Base-by-base conservation (phyloP, 2,113 vertebrate species). In the Phoxinus phoxinus region DNA sequence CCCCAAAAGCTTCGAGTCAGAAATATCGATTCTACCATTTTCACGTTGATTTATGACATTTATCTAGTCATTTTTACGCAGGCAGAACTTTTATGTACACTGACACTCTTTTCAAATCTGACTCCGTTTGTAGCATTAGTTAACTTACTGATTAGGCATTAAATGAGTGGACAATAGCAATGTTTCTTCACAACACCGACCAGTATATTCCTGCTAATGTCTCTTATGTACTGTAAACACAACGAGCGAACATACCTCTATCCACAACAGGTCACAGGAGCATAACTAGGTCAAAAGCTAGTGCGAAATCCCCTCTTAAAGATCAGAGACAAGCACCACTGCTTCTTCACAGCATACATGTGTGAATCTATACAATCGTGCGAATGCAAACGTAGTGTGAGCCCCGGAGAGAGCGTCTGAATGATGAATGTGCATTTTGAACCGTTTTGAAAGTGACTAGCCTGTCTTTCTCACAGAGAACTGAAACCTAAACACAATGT, bases 401-500 rank as follows among this genome's bases (percentile, higher is more conserved):
- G 17, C 6, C 51, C 5, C 35, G 19, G 30, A 48, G 73, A 17
- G 74, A 76, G 51, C 19, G 3, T 32, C 6, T 46, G 48, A 21
- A 12, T 85, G 44, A 78, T 85, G 84, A 69, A 76, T 69, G 59
- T 30, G 30, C 73, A 67, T 21, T 78, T 44, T 75, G 46, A 74
- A 71, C 59, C 21, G 58, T 67, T 81, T 17, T 46, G 48, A 63
- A 13, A 63, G 30, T 61, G 71, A 61, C 83, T 65, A 41, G 30
- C 12, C 32, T 76, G 10, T 11, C 17, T 85, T 4, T 72, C 12
- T 82, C 32, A 63, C 35, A 78, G 73, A 44, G 87, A 87, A 88
- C 82, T 71, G 87, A 88, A 88, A 90, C 86, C 53, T 81, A 37
- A 85, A 69, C 73, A 51, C 73, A 83, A 67, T 75, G 72, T 89